phyloP scores from a whole-genome alignment of 2,888 invertebrate genomes.

The Eupelmus urozonus region DNA sequence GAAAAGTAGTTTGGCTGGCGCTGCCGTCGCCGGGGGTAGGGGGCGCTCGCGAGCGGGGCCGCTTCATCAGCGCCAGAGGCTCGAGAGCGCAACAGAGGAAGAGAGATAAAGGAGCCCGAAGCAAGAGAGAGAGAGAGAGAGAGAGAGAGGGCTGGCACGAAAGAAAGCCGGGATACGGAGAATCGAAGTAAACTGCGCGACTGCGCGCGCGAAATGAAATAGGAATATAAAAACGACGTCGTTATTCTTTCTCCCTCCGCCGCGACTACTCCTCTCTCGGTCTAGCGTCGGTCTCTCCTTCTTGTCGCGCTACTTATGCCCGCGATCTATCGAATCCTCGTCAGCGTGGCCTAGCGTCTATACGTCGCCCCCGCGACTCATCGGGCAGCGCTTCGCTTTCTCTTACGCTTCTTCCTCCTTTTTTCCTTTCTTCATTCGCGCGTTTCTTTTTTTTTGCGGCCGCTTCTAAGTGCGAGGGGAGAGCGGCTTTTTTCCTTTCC shows the following conservation, averaged over 20 bases:
- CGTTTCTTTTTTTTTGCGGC: not conserved
- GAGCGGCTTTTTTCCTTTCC: constrained; percentile 13
- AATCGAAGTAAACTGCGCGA: constrained; percentile 33
- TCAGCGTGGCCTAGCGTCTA: constrained; percentile 10
- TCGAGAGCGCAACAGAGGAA: constrained; percentile 6
- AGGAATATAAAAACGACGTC: constrained; percentile 48
- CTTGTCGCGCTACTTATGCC: constrained; percentile 41
- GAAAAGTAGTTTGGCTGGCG: constrained; percentile 60
- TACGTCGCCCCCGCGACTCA: constrained; percentile 1
- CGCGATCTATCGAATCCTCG: constrained; percentile 47
- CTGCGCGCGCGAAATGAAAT: constrained; percentile 44
- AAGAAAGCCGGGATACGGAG: not conserved
- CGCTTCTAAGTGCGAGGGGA: not conserved
- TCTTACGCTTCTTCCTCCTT: constrained; percentile 46
- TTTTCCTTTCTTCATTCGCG: not conserved
- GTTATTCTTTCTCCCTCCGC: constrained; percentile 42
- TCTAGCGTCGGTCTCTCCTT: constrained; percentile 1
- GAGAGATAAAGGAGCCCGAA: not conserved
- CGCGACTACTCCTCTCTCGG: not conserved
- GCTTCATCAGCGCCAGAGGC: constrained; percentile 13
- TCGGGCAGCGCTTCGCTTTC: constrained; percentile 5
- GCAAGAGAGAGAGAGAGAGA: not conserved
- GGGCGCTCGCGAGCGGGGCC: not conserved
- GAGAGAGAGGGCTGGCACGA: not conserved
- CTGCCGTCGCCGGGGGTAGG: not conserved